Conservation (phyloP, 1,140 invertebrate genomes). For the Frieseomelitta varia region DNA sequence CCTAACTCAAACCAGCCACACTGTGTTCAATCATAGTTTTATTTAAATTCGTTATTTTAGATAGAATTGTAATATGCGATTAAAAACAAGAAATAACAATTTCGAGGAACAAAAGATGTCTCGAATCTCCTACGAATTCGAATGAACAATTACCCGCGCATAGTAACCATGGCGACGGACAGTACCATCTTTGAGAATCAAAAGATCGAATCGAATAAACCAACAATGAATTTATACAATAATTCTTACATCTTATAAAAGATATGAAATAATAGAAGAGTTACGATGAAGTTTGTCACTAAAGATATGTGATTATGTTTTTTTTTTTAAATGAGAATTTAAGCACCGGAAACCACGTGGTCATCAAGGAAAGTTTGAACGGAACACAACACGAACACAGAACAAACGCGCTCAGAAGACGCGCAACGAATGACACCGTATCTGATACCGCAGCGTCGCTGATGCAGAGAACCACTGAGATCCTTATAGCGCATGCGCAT, state of each 20-base stretch:
- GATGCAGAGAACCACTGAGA: conserved; percentile 59
- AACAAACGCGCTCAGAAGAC: conserved; percentile 72
- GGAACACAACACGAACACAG: background rate
- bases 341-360: conserved; percentile 63
- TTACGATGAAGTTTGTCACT: background rate
- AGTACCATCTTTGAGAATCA: background rate
- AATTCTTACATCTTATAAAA: background rate
- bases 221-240: conserved; percentile 6
- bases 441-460: conserved; percentile 42
- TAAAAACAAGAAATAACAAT: background rate
- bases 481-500: conserved; percentile 45
- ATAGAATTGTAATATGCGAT: background rate
- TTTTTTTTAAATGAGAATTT: background rate
- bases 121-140: conserved; percentile 15
- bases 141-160: conserved; percentile 33
- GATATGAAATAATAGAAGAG: background rate
- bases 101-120: background rate
- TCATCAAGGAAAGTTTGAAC: conserved; percentile 21
- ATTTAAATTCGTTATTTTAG: conserved; percentile 7
- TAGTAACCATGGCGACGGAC: background rate
- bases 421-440: conserved; percentile 74
- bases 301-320: background rate
- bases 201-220: background rate
- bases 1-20: background rate
- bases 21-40: background rate